These are phyloP conservation scores for Elymnias hypermnestra DNA, from an alignment of 1,140 invertebrate genomes.

Conservation along the genomic window DNA sequence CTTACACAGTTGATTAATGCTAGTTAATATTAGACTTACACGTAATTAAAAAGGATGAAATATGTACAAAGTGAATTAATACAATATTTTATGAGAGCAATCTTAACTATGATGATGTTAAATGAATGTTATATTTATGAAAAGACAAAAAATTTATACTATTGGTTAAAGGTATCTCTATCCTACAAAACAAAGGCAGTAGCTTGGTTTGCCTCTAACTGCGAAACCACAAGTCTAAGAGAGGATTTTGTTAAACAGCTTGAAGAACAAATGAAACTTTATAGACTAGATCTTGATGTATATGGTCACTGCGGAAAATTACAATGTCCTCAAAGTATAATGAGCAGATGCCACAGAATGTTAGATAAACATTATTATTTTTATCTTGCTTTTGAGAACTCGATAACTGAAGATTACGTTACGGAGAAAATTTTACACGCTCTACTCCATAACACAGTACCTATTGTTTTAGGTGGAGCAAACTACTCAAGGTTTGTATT, in stretches of 20 bases:
- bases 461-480: constrained; percentile 48
- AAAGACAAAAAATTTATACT: too few species aligned
- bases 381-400: constrained; percentile 84
- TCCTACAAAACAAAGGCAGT: constrained; percentile 60
- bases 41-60: too few species aligned
- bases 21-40: too few species aligned
- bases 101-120: too few species aligned
- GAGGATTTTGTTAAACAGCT: constrained; percentile 77
- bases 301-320: constrained; percentile 80
- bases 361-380: constrained; percentile 78
- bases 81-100: too few species aligned
- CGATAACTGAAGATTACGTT: constrained; percentile 78
- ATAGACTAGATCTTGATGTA: constrained; percentile 76
- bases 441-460: constrained; percentile 39
- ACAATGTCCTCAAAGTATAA: constrained; percentile 32
- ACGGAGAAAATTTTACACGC: constrained; percentile 73
- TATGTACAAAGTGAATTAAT: too few species aligned
- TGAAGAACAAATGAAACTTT: constrained; percentile 66
- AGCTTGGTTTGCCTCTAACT: constrained; percentile 82
- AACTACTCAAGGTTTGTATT: constrained; percentile 59
- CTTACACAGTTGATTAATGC: too few species aligned
- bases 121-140: too few species aligned
- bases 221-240: constrained; percentile 73
- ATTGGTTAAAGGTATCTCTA: constrained; percentile 21
- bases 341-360: constrained; percentile 11